A percentile compares a stretch with the other conserved stretches of the same genome.
These are phyloP conservation scores for Thamnophis sirtalis DNA, from an alignment of 2,113 vertebrate species.

Conservation along the genomic window DNA sequence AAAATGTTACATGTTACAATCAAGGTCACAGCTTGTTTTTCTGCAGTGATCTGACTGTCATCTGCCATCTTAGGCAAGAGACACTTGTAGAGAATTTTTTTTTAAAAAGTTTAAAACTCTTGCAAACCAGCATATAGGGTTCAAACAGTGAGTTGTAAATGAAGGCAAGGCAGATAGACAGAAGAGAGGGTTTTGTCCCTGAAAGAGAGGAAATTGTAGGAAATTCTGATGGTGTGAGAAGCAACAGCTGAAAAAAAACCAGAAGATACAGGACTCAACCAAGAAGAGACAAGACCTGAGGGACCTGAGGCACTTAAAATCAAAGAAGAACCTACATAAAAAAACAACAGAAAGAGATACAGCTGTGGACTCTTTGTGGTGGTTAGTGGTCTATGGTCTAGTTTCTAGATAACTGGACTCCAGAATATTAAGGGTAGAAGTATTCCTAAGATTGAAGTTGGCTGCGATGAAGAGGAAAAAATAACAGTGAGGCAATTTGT, in stretches of 20 bases:
- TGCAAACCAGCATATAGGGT: neutral
- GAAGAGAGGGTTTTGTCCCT: neutral
- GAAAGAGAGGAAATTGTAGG: neutral
- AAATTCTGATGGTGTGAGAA: neutral
- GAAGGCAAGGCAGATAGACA: neutral
- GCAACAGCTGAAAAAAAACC: neutral
- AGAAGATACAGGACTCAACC: neutral
- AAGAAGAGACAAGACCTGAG: neutral
- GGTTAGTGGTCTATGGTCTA: neutral
- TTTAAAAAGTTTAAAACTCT: neutral
- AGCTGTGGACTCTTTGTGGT: neutral
- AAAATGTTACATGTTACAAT: neutral
- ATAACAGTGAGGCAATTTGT: neutral
- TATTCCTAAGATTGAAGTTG: neutral
- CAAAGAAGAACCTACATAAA: neutral
- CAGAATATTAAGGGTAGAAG: neutral
- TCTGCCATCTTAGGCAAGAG: neutral
- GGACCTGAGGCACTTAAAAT: neutral
- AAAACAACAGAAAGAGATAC: neutral
- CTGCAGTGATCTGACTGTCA: neutral
- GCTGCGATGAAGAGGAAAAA: neutral
- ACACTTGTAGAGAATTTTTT: neutral
- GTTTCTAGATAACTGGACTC: neutral
- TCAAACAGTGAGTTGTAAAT: neutral
- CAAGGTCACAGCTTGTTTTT: neutral